Evolutionary conservation across 2,797 vertebrate species (phyloP).

Genomic region (Caiman crocodilus): DNA sequence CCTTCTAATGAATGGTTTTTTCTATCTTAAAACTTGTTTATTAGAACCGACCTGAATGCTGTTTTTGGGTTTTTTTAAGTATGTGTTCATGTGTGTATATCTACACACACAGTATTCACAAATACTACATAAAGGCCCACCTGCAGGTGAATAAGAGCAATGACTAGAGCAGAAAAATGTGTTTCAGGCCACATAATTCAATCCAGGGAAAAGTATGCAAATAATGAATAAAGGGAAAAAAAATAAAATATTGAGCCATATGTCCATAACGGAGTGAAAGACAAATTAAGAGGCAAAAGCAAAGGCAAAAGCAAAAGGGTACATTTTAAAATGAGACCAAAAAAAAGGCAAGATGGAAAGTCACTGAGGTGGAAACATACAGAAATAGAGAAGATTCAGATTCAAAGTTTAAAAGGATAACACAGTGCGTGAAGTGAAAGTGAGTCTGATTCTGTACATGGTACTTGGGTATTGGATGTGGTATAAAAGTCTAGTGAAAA

Average conservation of each 20-base stretch:
- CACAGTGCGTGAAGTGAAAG: neutral
- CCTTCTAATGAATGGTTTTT: neutral
- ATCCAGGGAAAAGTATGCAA: neutral
- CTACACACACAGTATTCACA: neutral
- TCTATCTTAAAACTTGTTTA: neutral
- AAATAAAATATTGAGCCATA: slow-evolving; percentile 25
- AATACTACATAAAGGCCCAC: neutral
- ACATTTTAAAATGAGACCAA: neutral
- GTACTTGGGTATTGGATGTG: neutral
- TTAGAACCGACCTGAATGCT: neutral
- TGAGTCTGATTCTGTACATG: neutral
- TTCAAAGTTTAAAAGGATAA: neutral
- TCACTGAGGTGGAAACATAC: neutral
- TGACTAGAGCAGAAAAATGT: neutral
- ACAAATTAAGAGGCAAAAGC: neutral
- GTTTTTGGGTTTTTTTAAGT: neutral
- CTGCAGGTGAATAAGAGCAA: neutral
- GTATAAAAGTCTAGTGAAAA: slow-evolving; percentile 15
- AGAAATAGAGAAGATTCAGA: neutral
- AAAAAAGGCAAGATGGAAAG: neutral
- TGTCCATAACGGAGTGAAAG: slow-evolving; percentile 16
- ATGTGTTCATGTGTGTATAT: neutral
- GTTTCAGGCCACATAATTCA: neutral
- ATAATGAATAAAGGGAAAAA: neutral
- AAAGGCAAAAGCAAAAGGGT: neutral